Conservation (phyloP, 2,888 invertebrate species). For the Scaptomyza tumidula region DNA sequence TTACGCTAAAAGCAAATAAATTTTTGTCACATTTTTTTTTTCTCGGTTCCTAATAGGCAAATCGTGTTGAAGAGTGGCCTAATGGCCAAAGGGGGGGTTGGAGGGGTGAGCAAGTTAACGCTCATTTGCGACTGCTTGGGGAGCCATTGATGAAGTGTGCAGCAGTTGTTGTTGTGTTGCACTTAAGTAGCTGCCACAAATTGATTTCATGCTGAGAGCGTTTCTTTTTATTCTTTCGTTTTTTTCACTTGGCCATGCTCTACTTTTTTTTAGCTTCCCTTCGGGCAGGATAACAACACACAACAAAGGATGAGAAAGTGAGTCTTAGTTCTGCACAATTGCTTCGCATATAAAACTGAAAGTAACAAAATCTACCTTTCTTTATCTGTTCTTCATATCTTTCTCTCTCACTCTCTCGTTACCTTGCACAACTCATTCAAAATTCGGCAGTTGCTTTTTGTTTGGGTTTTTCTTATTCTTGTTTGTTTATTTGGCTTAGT, state of each 20-base stretch:
- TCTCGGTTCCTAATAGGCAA: constrained; percentile 64
- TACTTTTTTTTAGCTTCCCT: constrained; percentile 30
- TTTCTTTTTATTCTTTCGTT: constrained; percentile 13
- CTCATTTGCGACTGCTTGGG: constrained; percentile 22
- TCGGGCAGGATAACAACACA: constrained; percentile 29
- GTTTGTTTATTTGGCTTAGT: constrained; percentile 74
- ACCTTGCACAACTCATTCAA: constrained; percentile 27
- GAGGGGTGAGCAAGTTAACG: background rate
- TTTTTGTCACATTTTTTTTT: constrained; percentile 55
- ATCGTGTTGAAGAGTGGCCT: constrained; percentile 51
- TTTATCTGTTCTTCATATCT: background rate
- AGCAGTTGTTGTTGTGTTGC: constrained; percentile 50
- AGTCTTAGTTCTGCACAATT: background rate
- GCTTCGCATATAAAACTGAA: constrained; percentile 1
- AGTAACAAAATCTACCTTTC: constrained; percentile 10
- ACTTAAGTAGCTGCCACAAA: constrained; percentile 79
- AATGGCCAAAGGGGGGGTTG: background rate
- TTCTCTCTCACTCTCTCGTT: background rate
- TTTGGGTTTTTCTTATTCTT: constrained; percentile 32
- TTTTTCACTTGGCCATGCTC: constrained; percentile 48
- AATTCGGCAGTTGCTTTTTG: constrained; percentile 40
- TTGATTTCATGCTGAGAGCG: constrained; percentile 72
- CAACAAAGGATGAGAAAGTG: constrained; percentile 41
- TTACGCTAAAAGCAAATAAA: constrained; percentile 53
- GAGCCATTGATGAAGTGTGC: constrained; percentile 42